Evolutionary conservation across 2,797 vertebrate genomes (phyloP).

Genomic region (Spatula clypeata): DNA sequence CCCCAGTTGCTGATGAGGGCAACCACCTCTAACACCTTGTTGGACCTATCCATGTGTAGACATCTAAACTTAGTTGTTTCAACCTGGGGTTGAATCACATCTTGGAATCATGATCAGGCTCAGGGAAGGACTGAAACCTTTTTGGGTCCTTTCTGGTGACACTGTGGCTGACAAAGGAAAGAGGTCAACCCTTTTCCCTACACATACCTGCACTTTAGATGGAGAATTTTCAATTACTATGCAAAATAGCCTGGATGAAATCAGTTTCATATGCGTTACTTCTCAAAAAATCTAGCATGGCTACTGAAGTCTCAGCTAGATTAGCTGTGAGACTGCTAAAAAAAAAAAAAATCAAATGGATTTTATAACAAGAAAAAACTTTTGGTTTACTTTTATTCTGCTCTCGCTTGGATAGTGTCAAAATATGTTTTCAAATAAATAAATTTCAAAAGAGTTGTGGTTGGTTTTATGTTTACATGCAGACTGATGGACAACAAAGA

Average conservation of each 20-base stretch:
- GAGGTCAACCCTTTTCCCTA: background rate
- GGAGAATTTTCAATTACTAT: conserved; percentile 1
- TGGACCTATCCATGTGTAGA: background rate
- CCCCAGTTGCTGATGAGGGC: background rate
- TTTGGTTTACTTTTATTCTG: background rate
- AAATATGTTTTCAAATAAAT: background rate
- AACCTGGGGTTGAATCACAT: background rate
- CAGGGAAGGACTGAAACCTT: background rate
- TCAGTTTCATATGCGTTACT: background rate
- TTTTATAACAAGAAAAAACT: background rate
- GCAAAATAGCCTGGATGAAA: background rate
- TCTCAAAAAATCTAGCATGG: background rate
- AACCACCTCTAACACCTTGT: background rate
- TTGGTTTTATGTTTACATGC: background rate
- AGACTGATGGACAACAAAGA: background rate
- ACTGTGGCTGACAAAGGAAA: background rate
- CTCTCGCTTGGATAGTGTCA: background rate
- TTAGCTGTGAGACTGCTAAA: background rate
- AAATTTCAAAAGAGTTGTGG: background rate
- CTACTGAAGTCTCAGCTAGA: background rate
- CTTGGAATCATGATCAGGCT: background rate
- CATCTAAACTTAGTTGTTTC: background rate
- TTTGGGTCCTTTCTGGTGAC: background rate
- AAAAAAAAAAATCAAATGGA: background rate
- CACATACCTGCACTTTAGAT: background rate